phyloP scores from a whole-genome alignment of 2,113 vertebrate genomes.

The Pseudolaguvia tuberculata region DNA sequence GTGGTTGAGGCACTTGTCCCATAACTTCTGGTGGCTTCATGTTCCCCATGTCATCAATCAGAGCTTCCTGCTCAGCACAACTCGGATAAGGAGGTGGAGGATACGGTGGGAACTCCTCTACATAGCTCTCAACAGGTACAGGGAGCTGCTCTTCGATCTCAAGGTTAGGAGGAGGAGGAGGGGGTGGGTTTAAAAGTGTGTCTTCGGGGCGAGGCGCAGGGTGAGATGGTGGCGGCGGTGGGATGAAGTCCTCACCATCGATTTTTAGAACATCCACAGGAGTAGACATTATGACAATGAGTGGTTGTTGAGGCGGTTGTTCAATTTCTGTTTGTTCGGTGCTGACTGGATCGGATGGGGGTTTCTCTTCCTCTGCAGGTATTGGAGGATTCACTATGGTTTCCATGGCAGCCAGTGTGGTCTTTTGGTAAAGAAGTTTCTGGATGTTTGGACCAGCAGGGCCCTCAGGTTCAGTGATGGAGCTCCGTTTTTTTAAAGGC shows the following conservation, averaged over 20 bases:
- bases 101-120: slow-evolving; percentile 93
- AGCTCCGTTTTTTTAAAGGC: slow-evolving; percentile 94
- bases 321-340: background rate
- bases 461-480: slow-evolving; percentile 94
- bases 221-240: slow-evolving; percentile 60
- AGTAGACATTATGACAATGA: background rate
- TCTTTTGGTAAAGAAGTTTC: slow-evolving; percentile 94
- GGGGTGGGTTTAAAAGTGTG: slow-evolving; percentile 49
- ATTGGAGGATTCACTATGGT: slow-evolving; percentile 68
- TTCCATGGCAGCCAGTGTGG: slow-evolving; percentile 94
- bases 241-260: slow-evolving; percentile 59
- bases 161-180: slow-evolving; percentile 8
- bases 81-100: slow-evolving; percentile 93
- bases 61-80: slow-evolving; percentile 79
- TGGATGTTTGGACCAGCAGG: slow-evolving; percentile 94
- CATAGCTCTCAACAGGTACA: slow-evolving; percentile 73
- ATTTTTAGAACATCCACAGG: slow-evolving; percentile 36
- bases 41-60: slow-evolving; percentile 79
- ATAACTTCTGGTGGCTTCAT: slow-evolving; percentile 92
- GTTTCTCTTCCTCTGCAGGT: slow-evolving; percentile 64
- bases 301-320: slow-evolving; percentile 57
- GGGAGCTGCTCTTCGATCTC: slow-evolving; percentile 61
- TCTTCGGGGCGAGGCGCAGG: slow-evolving; percentile 70
- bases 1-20: slow-evolving; percentile 85
- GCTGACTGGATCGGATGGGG: background rate